Conservation (phyloP, 2,888 invertebrate species). For the Acronicta psi region DNA sequence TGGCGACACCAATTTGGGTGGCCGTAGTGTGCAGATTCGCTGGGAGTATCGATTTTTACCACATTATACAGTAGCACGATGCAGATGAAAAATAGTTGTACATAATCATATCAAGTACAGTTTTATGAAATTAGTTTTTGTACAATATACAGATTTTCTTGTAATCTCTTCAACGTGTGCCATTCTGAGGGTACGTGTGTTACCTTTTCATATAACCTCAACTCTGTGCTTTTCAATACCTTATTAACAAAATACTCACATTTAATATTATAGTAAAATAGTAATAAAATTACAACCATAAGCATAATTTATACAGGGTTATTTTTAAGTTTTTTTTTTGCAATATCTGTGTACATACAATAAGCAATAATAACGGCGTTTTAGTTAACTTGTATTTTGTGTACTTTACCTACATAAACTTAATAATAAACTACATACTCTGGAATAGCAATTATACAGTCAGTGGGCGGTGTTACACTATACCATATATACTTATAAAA, state of each 20-base stretch:
- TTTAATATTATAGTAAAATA: conserved; percentile 78
- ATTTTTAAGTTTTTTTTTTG: conserved; percentile 79
- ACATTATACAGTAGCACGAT: conserved; percentile 60
- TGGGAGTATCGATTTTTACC: conserved; percentile 56
- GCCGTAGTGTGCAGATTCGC: conserved; percentile 44
- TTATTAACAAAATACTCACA: conserved; percentile 85
- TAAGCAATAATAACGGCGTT: conserved; percentile 50
- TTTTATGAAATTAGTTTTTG: conserved; percentile 79
- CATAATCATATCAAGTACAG: conserved; percentile 87
- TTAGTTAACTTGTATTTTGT: conserved; percentile 47
- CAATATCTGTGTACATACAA: conserved; percentile 61
- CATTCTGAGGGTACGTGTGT: conserved; percentile 83
- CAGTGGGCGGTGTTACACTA: conserved; percentile 48
- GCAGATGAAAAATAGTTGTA: conserved; percentile 72
- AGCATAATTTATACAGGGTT: conserved; percentile 89
- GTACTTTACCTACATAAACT: conserved; percentile 37
- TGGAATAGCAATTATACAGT: conserved; percentile 36
- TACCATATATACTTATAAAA: conserved; percentile 31
- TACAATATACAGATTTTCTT: conserved; percentile 80
- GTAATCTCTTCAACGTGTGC: conserved; percentile 83
- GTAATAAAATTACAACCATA: conserved; percentile 81
- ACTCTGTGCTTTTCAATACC: conserved; percentile 80
- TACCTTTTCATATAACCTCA: conserved; percentile 84
- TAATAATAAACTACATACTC: conserved; percentile 38
- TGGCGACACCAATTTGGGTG: conserved; percentile 36